A percentile compares a stretch with the other conserved stretches of the same genome.
Conservation (phyloP, 2,797 vertebrate species). For the Scolopax rusticola region DNA sequence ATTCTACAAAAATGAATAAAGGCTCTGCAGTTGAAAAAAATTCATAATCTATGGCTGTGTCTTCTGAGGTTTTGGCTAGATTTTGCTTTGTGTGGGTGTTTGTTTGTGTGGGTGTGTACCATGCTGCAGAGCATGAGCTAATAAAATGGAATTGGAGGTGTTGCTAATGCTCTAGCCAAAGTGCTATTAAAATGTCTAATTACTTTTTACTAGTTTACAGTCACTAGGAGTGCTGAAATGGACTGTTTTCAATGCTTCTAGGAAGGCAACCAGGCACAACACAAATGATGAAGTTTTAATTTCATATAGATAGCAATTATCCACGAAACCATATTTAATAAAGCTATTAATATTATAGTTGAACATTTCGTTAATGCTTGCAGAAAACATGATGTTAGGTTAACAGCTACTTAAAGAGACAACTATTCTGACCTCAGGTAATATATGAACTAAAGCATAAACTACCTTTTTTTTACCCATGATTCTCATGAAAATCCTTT, state of each 20-base stretch:
- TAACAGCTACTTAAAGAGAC: neutral
- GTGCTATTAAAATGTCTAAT: constrained; percentile 41
- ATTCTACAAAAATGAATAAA: neutral
- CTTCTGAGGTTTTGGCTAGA: neutral
- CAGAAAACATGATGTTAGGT: neutral
- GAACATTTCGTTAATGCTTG: neutral
- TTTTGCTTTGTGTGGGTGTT: neutral
- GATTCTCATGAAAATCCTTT: neutral
- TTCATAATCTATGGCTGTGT: neutral
- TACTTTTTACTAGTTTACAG: constrained; percentile 41
- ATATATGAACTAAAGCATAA: neutral
- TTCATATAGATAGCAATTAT: neutral
- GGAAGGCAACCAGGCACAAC: neutral
- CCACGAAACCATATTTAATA: neutral
- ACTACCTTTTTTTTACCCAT: neutral
- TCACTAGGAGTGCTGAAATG: neutral
- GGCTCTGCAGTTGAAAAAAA: neutral
- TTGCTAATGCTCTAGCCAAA: neutral
- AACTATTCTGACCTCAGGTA: neutral
- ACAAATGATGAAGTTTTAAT: neutral
- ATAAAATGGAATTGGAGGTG: neutral
- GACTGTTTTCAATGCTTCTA: neutral
- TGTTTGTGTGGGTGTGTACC: neutral
- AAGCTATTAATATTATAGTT: neutral
- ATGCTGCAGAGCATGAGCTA: neutral